A percentile compares a stretch with the other conserved stretches of the same genome.
phyloP scores from a whole-genome alignment of 2,113 vertebrate genomes.

The Mugil cephalus region DNA sequence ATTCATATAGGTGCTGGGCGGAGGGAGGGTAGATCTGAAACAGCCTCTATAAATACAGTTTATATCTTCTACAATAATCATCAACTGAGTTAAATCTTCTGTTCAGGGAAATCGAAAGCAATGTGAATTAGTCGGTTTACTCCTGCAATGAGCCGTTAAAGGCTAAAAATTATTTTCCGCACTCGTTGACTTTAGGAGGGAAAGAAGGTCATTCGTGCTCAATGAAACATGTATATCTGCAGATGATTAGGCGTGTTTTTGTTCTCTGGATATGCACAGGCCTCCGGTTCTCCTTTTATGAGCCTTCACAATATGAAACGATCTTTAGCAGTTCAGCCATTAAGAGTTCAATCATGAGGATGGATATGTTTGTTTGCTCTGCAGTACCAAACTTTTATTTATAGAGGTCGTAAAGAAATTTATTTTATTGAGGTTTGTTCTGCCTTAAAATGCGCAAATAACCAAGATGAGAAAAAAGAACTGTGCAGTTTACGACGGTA shows the following conservation, averaged over 20 bases:
- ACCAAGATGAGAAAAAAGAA: too few species aligned
- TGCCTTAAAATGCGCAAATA: too few species aligned
- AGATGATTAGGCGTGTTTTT: conserved; percentile 7
- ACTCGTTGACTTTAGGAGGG: conserved; percentile 18
- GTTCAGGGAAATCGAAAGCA: conserved; percentile 41
- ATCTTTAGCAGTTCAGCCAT: background rate
- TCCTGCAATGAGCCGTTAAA: conserved; percentile 27
- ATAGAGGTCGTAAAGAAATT: too few species aligned
- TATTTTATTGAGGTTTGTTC: too few species aligned
- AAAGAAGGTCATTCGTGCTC: conserved; percentile 9
- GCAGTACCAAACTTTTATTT: background rate
- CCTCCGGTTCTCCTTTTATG: background rate
- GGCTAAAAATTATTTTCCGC: conserved; percentile 12
- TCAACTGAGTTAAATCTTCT: conserved; percentile 29
- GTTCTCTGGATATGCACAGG: background rate
- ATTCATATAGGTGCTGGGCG: too few species aligned
- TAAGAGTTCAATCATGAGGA: background rate
- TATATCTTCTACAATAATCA: conserved; percentile 35
- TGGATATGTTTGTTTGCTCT: background rate
- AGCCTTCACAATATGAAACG: background rate
- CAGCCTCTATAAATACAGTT: conserved; percentile 20
- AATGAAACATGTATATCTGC: conserved; percentile 14
- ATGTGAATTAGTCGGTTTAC: conserved; percentile 18
- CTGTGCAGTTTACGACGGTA: too few species aligned
- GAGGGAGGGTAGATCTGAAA: too few species aligned